A percentile compares a stretch with the other conserved stretches of the same genome.
These are phyloP conservation scores for Cladopsammia gracilis DNA, from an alignment of 64 coral and sea anemone genomes.

Conservation along the genomic window DNA sequence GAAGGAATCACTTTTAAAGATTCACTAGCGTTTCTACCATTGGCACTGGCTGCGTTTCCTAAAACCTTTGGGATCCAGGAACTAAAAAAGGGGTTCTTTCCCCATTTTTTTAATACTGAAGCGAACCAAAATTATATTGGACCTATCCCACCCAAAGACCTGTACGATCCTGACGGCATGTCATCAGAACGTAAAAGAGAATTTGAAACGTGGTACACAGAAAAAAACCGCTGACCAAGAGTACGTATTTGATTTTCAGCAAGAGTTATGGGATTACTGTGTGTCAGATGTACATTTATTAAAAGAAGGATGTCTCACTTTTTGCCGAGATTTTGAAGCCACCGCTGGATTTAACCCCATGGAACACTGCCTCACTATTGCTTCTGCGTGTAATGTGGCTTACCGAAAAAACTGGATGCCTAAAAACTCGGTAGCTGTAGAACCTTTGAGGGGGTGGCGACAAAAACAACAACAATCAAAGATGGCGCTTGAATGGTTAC, in stretches of 20 bases:
- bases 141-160: not conserved
- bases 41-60: not conserved
- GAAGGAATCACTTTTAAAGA: not conserved
- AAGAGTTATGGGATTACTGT: not conserved
- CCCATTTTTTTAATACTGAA: conserved; percentile 24
- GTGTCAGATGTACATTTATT: not conserved
- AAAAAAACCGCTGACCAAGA: too few species aligned
- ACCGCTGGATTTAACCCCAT: not conserved
- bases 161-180: not conserved
- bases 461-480: not conserved
- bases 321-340: not conserved
- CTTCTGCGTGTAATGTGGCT: not conserved
- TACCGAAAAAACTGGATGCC: not conserved
- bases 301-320: not conserved
- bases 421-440: not conserved
- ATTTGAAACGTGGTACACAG: not conserved
- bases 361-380: not conserved
- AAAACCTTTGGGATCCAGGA: not conserved
- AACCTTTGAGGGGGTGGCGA: conserved; percentile 15
- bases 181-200: not conserved
- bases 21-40: not conserved
- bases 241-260: not conserved
- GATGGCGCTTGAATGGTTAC: not conserved
- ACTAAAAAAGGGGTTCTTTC: conserved; percentile 15
- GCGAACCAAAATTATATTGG: not conserved